A percentile compares a stretch with the other conserved stretches of the same genome.
Conservation (phyloP, 2,888 invertebrate species). For the Ornithoptera alexandrae region DNA sequence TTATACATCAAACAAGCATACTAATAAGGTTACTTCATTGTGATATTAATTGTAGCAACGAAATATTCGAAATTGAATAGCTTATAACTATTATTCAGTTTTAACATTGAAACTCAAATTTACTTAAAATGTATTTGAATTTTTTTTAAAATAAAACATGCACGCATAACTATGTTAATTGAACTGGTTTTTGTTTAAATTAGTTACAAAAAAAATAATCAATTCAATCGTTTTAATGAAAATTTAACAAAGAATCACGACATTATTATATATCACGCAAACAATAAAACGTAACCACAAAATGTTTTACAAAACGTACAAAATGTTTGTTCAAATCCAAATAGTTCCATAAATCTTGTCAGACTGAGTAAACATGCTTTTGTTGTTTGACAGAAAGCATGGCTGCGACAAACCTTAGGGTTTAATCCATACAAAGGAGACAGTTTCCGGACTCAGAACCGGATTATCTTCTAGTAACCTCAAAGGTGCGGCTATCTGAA, state of each 20-base stretch:
- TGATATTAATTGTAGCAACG: too few species aligned
- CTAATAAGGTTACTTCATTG: too few species aligned
- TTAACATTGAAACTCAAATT: too few species aligned
- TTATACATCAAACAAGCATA: too few species aligned
- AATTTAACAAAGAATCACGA: background rate
- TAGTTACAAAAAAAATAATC: too few species aligned
- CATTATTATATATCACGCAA: background rate
- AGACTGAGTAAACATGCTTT: conserved; percentile 12
- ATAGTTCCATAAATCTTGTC: conserved; percentile 16
- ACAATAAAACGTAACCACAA: background rate
- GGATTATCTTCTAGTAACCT: background rate
- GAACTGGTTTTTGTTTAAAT: too few species aligned
- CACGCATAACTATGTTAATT: too few species aligned
- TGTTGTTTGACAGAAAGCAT: conserved; percentile 18
- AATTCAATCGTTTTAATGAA: background rate
- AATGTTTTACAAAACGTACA: background rate
- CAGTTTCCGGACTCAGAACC: conserved; percentile 12
- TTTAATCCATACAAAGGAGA: conserved; percentile 8
- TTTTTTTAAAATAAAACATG: too few species aligned
- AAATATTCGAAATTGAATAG: too few species aligned
- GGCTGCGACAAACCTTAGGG: background rate
- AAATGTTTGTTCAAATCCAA: background rate
- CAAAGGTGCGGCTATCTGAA: background rate
- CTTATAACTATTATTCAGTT: too few species aligned
- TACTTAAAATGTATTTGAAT: too few species aligned